phyloP scores from a whole-genome alignment of 2,113 vertebrate genomes.

The Poecile atricapillus region DNA sequence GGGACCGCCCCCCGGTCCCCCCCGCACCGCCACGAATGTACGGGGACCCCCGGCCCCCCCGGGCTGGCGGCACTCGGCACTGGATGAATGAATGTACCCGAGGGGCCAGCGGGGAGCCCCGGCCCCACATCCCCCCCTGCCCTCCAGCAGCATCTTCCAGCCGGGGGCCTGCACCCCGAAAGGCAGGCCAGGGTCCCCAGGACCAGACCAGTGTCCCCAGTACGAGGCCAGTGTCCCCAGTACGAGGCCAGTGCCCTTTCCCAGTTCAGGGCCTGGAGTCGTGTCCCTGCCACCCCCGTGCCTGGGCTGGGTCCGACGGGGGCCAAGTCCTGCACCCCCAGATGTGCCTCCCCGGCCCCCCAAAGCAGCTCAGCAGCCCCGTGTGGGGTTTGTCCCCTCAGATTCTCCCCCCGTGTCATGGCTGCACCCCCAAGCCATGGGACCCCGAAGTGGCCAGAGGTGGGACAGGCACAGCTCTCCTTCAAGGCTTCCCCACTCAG shows the following conservation, averaged over 20 bases:
- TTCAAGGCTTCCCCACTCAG: not conserved
- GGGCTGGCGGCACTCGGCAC: not conserved
- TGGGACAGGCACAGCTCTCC: not conserved
- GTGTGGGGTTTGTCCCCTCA: not conserved
- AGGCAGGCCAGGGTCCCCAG: not conserved
- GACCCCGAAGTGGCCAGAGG: fast-evolving
- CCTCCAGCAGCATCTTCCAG: not conserved
- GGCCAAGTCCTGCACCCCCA: not conserved
- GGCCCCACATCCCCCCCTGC: not conserved
- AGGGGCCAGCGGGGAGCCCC: not conserved
- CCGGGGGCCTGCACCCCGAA: not conserved
- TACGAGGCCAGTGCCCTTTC: not conserved
- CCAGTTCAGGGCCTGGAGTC: not conserved
- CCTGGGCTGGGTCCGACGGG: not conserved
- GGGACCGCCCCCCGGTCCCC: not conserved
- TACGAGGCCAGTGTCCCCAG: not conserved
- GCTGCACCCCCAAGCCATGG: not conserved
- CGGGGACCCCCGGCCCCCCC: not conserved
- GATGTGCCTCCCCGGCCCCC: not conserved
- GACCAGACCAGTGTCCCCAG: not conserved
- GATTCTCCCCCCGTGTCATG: too few relatives aligned
- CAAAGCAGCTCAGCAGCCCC: not conserved
- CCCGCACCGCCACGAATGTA: constrained; percentile 1
- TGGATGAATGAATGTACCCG: not conserved
- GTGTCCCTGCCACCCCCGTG: not conserved